Conservation (phyloP, 2,888 invertebrate genomes). For the Thysanoteuthis rhombus region DNA sequence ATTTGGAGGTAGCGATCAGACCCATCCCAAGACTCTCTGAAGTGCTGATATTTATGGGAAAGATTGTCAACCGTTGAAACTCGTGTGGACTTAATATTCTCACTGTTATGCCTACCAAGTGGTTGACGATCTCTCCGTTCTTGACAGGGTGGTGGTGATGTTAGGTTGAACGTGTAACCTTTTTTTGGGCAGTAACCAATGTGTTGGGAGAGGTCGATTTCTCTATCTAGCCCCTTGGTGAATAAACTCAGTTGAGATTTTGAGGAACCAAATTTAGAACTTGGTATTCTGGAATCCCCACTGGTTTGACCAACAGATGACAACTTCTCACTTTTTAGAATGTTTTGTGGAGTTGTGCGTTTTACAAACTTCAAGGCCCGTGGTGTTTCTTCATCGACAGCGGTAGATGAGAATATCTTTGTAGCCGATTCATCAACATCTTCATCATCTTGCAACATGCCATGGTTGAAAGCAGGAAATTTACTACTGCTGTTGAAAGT, state of each 20-base stretch:
- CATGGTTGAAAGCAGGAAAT: not conserved
- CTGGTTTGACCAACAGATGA: not conserved
- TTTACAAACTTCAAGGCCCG: not conserved
- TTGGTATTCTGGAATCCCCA: not conserved
- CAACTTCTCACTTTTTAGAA: not conserved
- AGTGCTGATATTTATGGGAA: not conserved
- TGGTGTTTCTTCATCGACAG: constrained; percentile 12
- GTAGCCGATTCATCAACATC: not conserved
- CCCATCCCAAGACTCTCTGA: not conserved
- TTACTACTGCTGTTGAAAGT: not conserved
- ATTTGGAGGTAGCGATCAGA: constrained; percentile 25
- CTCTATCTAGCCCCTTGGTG: not conserved
- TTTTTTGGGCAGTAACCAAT: not conserved
- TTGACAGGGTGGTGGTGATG: not conserved
- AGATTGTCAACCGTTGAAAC: constrained; percentile 12
- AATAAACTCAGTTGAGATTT: not conserved
- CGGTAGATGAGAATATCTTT: constrained; percentile 1
- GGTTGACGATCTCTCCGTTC: not conserved
- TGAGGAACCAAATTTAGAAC: not conserved
- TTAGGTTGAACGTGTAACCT: not conserved
- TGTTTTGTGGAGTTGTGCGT: not conserved
- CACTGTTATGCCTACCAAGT: constrained; percentile 1
- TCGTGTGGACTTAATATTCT: not conserved
- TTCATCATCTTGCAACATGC: not conserved
- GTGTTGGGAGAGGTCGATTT: not conserved